A percentile compares a stretch with the other conserved stretches of the same genome.
phyloP scores from a whole-genome alignment of 2,797 vertebrate species.

The Pteropus rufus region DNA sequence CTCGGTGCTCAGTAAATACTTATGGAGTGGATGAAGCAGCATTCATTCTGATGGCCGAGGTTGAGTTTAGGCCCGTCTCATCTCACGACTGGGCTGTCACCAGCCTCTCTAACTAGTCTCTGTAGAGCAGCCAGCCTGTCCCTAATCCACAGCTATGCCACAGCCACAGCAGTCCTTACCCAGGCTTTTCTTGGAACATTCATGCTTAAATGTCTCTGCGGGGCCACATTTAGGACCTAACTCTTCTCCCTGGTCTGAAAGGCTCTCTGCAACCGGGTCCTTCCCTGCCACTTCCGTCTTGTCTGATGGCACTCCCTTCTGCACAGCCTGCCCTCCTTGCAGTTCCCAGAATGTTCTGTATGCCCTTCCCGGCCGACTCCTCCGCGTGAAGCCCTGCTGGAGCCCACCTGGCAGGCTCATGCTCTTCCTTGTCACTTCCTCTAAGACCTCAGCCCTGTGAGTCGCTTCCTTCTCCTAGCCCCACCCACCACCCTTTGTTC shows the following conservation, averaged over 20 bases:
- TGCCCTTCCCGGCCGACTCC: background rate
- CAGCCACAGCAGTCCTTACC: background rate
- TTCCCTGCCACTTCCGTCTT: background rate
- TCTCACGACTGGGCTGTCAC: background rate
- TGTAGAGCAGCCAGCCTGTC: background rate
- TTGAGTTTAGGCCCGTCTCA: background rate
- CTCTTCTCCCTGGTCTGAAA: background rate
- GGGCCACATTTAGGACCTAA: background rate
- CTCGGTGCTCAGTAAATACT: background rate
- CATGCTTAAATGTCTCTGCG: background rate
- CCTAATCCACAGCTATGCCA: too few species aligned
- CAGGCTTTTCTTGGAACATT: background rate
- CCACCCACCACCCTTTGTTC: conserved; percentile 53
- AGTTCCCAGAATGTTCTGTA: conserved; percentile 15
- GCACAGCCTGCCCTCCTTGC: background rate
- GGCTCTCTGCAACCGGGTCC: background rate
- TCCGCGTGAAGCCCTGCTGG: background rate
- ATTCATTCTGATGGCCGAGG: background rate
- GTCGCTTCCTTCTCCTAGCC: conserved; percentile 26
- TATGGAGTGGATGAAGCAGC: background rate
- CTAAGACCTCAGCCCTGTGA: background rate
- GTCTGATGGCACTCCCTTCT: background rate
- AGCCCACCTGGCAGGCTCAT: background rate
- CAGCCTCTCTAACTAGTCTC: background rate
- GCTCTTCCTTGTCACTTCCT: conserved; percentile 43